A percentile compares a stretch with the other conserved stretches of the same genome.
Evolutionary conservation across 2,113 vertebrate species (phyloP).

Genomic region (Steatornis caripensis): DNA sequence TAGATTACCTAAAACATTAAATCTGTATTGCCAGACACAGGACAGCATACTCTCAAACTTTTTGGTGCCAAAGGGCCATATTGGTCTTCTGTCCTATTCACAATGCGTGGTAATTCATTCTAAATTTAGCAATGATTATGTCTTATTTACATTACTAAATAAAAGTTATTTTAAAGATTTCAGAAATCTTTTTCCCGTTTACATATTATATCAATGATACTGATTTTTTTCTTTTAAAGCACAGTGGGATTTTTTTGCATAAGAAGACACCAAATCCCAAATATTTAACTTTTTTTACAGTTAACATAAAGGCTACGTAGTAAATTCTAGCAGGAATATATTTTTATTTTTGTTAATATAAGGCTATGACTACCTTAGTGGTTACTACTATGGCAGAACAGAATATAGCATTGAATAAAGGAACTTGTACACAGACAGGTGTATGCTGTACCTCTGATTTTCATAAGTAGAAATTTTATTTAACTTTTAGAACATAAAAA

Average conservation of each 20-base stretch:
- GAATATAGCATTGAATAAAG: background rate
- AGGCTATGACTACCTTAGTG: background rate
- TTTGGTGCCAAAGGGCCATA: background rate
- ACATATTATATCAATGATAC: background rate
- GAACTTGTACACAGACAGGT: background rate
- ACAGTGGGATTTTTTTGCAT: background rate
- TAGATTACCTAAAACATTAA: background rate
- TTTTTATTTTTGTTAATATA: background rate
- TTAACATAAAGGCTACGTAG: background rate
- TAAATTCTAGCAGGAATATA: background rate
- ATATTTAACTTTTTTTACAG: background rate
- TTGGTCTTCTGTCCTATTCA: background rate
- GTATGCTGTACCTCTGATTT: background rate
- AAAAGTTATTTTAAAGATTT: background rate
- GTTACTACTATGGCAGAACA: background rate
- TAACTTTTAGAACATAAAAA: background rate
- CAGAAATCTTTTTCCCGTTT: background rate
- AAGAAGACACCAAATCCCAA: background rate
- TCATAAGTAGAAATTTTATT: background rate
- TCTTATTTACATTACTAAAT: background rate
- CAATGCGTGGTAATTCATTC: background rate
- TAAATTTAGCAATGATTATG: background rate
- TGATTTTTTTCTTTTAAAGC: background rate
- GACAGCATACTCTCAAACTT: background rate
- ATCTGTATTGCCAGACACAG: background rate